phyloP scores from a whole-genome alignment of 2,113 vertebrate species.

The Pogonocichla stellata region DNA sequence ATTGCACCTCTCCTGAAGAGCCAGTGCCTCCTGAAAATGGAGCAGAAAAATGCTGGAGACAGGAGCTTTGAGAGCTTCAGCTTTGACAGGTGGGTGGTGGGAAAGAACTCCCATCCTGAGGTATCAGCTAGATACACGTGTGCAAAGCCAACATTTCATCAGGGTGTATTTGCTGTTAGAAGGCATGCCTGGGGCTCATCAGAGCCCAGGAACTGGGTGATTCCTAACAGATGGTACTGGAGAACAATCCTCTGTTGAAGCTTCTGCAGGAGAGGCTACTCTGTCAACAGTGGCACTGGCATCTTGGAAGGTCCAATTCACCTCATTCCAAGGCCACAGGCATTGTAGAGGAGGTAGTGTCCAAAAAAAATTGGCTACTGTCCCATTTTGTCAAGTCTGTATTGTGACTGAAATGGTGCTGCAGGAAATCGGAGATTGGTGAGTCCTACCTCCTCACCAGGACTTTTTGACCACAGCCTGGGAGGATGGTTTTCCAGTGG shows the following conservation, averaged over 20 bases:
- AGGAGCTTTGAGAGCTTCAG: background rate
- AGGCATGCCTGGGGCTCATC: background rate
- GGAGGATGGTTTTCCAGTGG: background rate
- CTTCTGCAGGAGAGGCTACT: background rate
- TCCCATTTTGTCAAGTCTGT: background rate
- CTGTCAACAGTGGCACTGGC: accelerated
- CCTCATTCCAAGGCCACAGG: background rate
- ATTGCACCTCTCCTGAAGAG: background rate
- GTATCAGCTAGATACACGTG: background rate
- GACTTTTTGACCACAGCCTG: background rate
- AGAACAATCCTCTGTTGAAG: background rate
- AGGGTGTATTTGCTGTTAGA: background rate
- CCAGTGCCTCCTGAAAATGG: accelerated
- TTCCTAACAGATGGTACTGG: background rate
- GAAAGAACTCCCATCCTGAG: background rate
- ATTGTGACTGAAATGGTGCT: background rate
- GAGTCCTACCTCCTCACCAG: background rate
- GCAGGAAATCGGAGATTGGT: background rate
- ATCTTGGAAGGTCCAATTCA: background rate
- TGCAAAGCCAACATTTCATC: background rate
- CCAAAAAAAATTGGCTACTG: background rate
- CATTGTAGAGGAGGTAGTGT: accelerated
- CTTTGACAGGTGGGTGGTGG: background rate
- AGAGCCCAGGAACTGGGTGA: background rate
- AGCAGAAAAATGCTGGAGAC: background rate